Conservation (phyloP, 1,140 invertebrate genomes). For the Drosophila virilis region DNA sequence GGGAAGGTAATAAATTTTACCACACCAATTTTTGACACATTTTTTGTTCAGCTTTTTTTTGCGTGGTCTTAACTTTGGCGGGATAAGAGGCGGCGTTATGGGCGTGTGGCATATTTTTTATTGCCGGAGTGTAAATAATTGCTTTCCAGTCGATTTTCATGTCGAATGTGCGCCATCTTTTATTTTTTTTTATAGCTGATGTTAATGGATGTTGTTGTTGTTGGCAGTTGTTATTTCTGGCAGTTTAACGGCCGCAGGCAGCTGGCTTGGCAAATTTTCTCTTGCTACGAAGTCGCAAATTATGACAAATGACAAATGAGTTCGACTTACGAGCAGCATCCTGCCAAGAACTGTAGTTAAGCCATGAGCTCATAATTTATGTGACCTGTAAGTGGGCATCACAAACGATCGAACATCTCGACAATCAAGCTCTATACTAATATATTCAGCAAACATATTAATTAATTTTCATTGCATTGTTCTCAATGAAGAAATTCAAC, state of each 20-base stretch:
- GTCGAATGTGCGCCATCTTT: constrained; percentile 57
- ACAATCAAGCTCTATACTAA: background rate
- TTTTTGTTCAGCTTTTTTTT: constrained; percentile 36
- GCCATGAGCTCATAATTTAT: constrained; percentile 54
- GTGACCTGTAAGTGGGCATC: constrained; percentile 33
- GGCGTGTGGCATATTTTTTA: constrained; percentile 64
- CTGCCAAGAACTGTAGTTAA: constrained; percentile 56
- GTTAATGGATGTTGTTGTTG: constrained; percentile 33
- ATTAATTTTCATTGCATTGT: constrained; percentile 17
- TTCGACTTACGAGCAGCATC: constrained; percentile 49
- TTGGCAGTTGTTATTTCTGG: constrained; percentile 32
- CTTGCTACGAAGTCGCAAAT: constrained; percentile 47
- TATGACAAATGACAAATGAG: constrained; percentile 82
- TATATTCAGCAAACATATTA: constrained; percentile 17
- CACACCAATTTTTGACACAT: constrained; percentile 69
- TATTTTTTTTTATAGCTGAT: constrained; percentile 24
- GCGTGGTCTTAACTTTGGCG: background rate
- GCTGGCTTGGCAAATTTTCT: constrained; percentile 33
- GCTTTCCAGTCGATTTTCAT: constrained; percentile 78
- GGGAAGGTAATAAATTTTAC: constrained; percentile 76
- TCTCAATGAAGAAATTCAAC: constrained; percentile 3
- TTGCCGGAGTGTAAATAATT: constrained; percentile 80
- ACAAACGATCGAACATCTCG: constrained; percentile 6
- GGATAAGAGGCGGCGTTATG: background rate
- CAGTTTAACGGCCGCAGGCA: constrained; percentile 56